Evolutionary conservation across 2,888 invertebrate species (phyloP), one percentile per base, ranked within the genome.

Genomic region (Spodoptera exigua): DNA sequence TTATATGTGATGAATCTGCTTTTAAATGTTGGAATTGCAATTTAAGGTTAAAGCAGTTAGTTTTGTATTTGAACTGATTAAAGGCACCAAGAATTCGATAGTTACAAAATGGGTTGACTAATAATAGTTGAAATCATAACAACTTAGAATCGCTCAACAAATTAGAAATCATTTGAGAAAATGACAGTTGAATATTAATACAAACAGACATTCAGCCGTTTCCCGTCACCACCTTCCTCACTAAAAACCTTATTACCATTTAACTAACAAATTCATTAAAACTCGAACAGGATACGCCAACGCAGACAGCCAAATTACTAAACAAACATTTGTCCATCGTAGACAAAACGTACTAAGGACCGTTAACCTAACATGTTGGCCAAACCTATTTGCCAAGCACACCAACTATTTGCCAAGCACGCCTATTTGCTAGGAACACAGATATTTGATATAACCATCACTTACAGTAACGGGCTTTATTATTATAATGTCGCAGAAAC

Each of bases 391-490:
- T 74, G 69, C 58, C 43, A 53, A 43, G 49, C 48, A 13, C 44
- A 62, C 64, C 53, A 63, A 75, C 71, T 58, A 68, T 77, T 70
- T 66, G 51, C 55, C 45, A 49, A 57, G 43, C 57, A 54, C 61
- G 61, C 44, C 36, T 76, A 57, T 79, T 70, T 76, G 71, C 69
- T 37, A 57, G 73, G 70, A 67, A 66, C 72, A 70, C 74, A 61
- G 81, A 80, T 77, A 82, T 82, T 83, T 80, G 79, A 82, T 80
- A 81, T 72, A 81, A 82, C 83, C 78, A 77, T 80, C 80, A 83
- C 76, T 86, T 85, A 83, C 60, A 43, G 64, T 81, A 82, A 81
- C 81, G 78, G 78, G 36, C 63, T 54, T 66, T 53, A 69, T 69
- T 79, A 79, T 83, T 82, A 83, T 80, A 80, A 71, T 80, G 71